Percentiles rank a stretch among this genome's conserved stretches.
phyloP scores from a whole-genome alignment of 1,140 invertebrate genomes.

The Charaxes varanes region DNA sequence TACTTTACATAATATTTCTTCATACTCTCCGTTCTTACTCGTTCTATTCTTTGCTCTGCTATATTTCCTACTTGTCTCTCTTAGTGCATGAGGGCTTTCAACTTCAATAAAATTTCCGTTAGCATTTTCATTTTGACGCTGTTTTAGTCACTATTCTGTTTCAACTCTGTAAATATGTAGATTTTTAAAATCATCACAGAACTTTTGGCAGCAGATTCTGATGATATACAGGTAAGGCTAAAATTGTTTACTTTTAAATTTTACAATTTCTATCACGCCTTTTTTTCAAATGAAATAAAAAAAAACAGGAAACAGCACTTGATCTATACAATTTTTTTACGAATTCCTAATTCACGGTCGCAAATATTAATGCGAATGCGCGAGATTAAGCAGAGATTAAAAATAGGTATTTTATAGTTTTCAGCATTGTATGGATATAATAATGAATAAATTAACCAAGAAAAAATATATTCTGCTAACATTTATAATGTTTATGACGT shows the following conservation, averaged over 20 bases:
- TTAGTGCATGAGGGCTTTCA: conserved; percentile 14
- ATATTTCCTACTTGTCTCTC: conserved; percentile 2
- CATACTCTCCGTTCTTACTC: conserved; percentile 4
- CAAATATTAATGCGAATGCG: too few species aligned
- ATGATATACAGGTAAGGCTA: conserved; percentile 17
- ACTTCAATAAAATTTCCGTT: conserved; percentile 4
- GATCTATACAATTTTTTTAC: too few species aligned
- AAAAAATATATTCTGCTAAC: too few species aligned
- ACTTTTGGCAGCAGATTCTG: conserved; percentile 11
- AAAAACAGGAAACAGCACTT: too few species aligned
- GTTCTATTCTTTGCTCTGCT: conserved; percentile 7
- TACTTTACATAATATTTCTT: conserved; percentile 9
- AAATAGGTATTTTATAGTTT: too few species aligned
- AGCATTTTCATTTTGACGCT: conserved; percentile 13
- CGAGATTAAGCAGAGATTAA: too few species aligned
- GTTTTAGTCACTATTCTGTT: too few species aligned
- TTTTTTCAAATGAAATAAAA: not conserved
- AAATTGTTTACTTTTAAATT: not conserved
- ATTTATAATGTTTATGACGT: too few species aligned
- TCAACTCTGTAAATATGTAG: conserved; percentile 12
- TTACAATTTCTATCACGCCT: not conserved
- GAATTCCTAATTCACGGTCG: too few species aligned
- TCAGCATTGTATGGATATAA: too few species aligned
- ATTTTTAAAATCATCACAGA: conserved; percentile 10
- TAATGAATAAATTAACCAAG: too few species aligned